Base-by-base conservation (phyloP, 2,113 vertebrate species). In the Heloderma charlesbogerti region DNA sequence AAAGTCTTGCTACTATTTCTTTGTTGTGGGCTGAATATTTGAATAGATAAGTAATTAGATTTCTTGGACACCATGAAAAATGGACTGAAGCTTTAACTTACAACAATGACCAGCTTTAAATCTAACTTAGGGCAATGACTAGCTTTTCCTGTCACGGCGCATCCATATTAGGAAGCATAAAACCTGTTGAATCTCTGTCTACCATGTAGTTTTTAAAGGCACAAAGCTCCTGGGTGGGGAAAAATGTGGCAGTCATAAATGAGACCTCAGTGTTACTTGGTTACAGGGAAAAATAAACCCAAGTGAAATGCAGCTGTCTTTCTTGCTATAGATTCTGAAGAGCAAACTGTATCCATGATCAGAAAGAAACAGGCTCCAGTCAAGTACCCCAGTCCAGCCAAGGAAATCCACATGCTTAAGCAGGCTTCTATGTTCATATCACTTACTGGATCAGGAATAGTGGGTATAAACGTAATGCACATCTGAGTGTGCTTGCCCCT, bases 311-410 rank as follows among this genome's bases (percentile, higher is more conserved):
- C 43, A 15, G 57, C 29, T 51, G 9, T 4, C 29, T 91, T 81
- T 1, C 60, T 86, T 40, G 0, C 84, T 16, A 25, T 69, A 89
- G 88, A 91, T 84, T 83, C 67, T 83, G 37, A 67, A 89, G 1
- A 18, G 1, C n/a, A 78, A 12, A 40, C 27, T 48, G 29, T 22
- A 90, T 83, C 10, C 27, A 3, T 66, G 92, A 45, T 89, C 51
- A 88, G 60, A 93, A 89, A 13, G 1, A 87, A 84, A 48, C 45
- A 88, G 92, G 84, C 40, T 18, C 3, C 48, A 83, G 89, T 90
- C 13, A 77, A 43, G 75, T 82, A 57, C 40, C 66, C 83, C 71
- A 92, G 63, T 75, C 40, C 71, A 45, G 69, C 5, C 25, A 88
- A 63, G 57, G 29, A 78, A 43, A 88, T 88, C 25, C 6, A 3